Base-by-base conservation (phyloP, 2,888 invertebrate species). In the Torymus aiolomorphi region DNA sequence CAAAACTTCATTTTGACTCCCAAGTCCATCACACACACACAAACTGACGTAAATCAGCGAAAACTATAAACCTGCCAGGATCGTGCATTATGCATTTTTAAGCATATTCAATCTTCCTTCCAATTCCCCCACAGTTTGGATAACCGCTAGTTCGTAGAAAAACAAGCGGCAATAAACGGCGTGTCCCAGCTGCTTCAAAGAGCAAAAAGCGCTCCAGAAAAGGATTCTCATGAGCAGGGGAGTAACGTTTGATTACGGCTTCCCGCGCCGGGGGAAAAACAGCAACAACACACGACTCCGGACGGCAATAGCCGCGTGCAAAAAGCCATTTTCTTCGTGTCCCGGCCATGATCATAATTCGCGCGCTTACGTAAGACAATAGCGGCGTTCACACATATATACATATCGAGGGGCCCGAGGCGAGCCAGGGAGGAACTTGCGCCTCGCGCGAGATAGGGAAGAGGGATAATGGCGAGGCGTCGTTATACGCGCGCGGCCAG, bases 301-400 rank as follows among this genome's bases (percentile, higher is more conserved):
- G 42, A 42, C 42, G 42, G 42, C 42, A n/a, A n/a, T 42, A 42
- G 42, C 8, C 42, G 42, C 42, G 8, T 63, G 76, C 70, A 63
- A 63, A 76, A 70, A 76, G 63, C 24, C 16, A 76, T 62, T 76
- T 42, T 16, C 20, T 20, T 70, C 76, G 76, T 76, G 76, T 62
- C 69, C n/a, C n/a, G 52, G 56, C 70, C 20, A 75, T 63, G 63
- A 76, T 76, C 69, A 57, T 76, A 76, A 76, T 70, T 76, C 51
- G 76, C 69, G 61, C 72, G 59, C 67, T 75, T 75, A 75, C 75
- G 67, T 61, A 75, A 75, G 67, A 31, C 51, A 57, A 14, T 31
- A 2, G 61, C 56, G 49, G 52, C 42, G 42, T 42, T 1, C 42
- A 42, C 42, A 42, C 8, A 42, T 10, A 42, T 42, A 42, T 42